phyloP scores from a whole-genome alignment of 2,888 invertebrate species.

The Furcula furcula region DNA sequence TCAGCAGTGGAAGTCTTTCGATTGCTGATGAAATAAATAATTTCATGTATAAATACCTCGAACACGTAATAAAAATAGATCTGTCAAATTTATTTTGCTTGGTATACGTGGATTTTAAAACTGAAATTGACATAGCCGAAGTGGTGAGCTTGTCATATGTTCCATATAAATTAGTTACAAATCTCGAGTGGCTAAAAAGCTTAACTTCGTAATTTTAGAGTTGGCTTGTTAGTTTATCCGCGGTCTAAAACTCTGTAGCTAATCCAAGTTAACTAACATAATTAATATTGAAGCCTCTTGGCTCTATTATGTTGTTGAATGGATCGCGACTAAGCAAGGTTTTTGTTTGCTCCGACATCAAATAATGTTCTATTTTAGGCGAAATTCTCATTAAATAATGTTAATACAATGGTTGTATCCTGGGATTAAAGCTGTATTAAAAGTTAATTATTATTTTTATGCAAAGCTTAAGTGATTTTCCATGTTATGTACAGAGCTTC shows the following conservation, averaged over 20 bases:
- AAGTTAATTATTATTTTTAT: not conserved
- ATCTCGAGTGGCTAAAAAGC: conserved; percentile 8
- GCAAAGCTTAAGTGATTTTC: no score
- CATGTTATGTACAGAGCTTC: no score
- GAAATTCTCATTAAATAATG: not conserved
- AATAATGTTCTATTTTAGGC: conserved; percentile 1
- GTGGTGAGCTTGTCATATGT: no score
- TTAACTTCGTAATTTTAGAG: conserved; percentile 18
- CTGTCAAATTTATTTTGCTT: no score
- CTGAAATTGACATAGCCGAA: no score
- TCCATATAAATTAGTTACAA: conserved; percentile 2
- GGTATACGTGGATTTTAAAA: no score
- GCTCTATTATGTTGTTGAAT: conserved; percentile 14
- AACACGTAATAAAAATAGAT: no score
- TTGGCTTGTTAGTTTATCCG: conserved; percentile 13
- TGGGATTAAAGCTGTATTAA: not conserved
- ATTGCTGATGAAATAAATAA: no score
- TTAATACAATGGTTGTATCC: not conserved
- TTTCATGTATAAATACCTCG: no score
- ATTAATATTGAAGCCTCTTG: conserved; percentile 25
- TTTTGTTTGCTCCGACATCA: conserved; percentile 13
- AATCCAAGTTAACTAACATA: conserved; percentile 21
- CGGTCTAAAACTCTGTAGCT: conserved; percentile 11
- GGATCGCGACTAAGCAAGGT: conserved; percentile 9
- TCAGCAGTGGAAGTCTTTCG: no score